Evolutionary conservation across 2,113 vertebrate genomes (phyloP), one percentile per base, ranked within the genome.

Genomic region (Daphoenositta chrysoptera): DNA sequence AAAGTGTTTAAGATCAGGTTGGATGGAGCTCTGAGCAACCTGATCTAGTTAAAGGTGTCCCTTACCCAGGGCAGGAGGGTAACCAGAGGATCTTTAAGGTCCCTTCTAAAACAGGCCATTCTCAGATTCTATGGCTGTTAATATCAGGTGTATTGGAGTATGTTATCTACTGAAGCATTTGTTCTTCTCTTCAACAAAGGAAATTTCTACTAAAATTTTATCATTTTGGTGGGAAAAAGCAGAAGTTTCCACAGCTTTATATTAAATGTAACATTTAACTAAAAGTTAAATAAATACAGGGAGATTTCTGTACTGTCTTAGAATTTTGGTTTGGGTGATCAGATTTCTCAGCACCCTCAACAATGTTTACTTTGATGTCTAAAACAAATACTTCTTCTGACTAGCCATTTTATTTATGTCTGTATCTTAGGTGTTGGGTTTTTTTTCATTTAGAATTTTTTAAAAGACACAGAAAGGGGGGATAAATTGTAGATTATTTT

Each of bases 91-190:
- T 63, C 15, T 63, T 40, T 13, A 56, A 40, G 10, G 14, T 56
- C n/a, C 4, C 40, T 83, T 83, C 31, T 26, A 28, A 90, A 83
- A 42, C 18, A 50, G 26, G 18, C 27, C 13, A 10, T 70, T 90
- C 15, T 63, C 0, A 0, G 7, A 33, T 37, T 70, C 15, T 17
- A 1, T 69, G 15, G 17, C 37, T 61, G 3, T 42, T 47, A 68
- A 27, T 39, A 37, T 47, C 2, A 3, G 10, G 1, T 61, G 81
- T 80, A 33, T 42, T 73, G 21, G 18, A 54, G 24, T 54, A 33
- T 50, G 6, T 69, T 75, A 24, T 20, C 19, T 86, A 19, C 17
- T 24, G 26, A 72, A 72, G 9, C 5, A 33, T 69, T 87, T 69
- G 12, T 6, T 27, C 40, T 88, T 76, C 48, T 81, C 80, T 69